phyloP scores from a whole-genome alignment of 2,888 invertebrate species.

The Orthosia gothica region DNA sequence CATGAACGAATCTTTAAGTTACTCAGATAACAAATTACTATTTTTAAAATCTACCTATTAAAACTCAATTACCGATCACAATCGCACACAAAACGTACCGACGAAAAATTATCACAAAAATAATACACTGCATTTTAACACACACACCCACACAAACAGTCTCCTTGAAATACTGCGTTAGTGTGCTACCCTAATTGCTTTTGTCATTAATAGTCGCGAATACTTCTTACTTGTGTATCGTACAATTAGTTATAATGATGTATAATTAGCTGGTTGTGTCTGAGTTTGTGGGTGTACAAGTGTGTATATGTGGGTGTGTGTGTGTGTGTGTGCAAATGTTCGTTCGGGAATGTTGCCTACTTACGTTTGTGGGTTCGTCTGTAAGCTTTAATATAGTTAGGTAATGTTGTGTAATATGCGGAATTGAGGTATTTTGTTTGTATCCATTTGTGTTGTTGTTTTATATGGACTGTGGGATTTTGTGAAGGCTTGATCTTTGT shows the following conservation, averaged over 20 bases:
- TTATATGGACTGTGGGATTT: not conserved
- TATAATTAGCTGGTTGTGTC: constrained; percentile 85
- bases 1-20: not conserved
- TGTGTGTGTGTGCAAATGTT: constrained; percentile 50
- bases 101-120: constrained; percentile 55
- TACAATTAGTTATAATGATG: constrained; percentile 91
- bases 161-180: constrained; percentile 66
- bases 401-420: constrained; percentile 43
- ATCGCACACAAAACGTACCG: constrained; percentile 40
- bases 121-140: constrained; percentile 53
- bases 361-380: constrained; percentile 57
- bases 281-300: constrained; percentile 67
- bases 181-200: constrained; percentile 90
- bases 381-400: constrained; percentile 53
- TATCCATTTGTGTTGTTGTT: constrained; percentile 24
- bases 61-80: constrained; percentile 57
- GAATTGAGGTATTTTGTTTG: constrained; percentile 40
- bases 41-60: constrained; percentile 45
- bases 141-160: constrained; percentile 42
- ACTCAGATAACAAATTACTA: not conserved
- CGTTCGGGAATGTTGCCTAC: constrained; percentile 60
- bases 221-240: constrained; percentile 89
- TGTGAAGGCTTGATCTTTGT: not conserved
- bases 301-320: constrained; percentile 11
- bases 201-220: constrained; percentile 91